Base-by-base conservation (phyloP, 2,113 vertebrate species). In the Vicugna pacos region DNA sequence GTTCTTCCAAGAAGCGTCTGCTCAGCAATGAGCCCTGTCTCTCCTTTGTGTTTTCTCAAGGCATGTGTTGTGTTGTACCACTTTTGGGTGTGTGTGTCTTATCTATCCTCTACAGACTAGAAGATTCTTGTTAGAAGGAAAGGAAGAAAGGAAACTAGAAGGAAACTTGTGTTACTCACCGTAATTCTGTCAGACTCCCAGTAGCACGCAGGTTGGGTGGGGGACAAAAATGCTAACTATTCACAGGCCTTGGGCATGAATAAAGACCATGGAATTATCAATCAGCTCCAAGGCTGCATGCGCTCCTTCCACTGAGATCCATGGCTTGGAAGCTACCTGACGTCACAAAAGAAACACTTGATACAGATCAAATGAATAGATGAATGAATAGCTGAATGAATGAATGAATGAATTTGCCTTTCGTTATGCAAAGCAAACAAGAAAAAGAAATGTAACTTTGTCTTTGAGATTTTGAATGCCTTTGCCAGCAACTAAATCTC, bases 401-500 rank as follows among this genome's bases (percentile, higher is more conserved):
- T 32, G 19, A 54, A 32, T n/a, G 52, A 54, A 94, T 91, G 93
- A 85, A 95, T 83, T 93, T 89, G 73, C 75, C 85, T 96, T 97
- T 97, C 89, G 97, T 97, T 97, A 96, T 96, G 94, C 82, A 75
- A 92, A 93, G 95, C 97, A 97, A 97, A 93, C 97, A 98, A 98
- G 93, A 97, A 98, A 98, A 96, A 97, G 98, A 97, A 98, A 98
- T 98, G 97, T 98, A 98, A 98, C 97, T 98, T 89, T 97, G 97
- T 98, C 98, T 98, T 98, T 92, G 96, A 98, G 97, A 97, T 93
- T 98, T 97, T 95, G 94, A 97, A 96, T 93, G 97, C 96, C 98
- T 98, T 96, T 98, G 98, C 98, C 98, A 98, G 97, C 98, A 97
- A 94, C 95, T 97, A 97, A 98, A 98, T 98, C 92, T 98, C 97